These are phyloP conservation scores for Cyphomyrus plagiostoma DNA, from an alignment of 2,113 vertebrate genomes.

Conservation along the genomic window DNA sequence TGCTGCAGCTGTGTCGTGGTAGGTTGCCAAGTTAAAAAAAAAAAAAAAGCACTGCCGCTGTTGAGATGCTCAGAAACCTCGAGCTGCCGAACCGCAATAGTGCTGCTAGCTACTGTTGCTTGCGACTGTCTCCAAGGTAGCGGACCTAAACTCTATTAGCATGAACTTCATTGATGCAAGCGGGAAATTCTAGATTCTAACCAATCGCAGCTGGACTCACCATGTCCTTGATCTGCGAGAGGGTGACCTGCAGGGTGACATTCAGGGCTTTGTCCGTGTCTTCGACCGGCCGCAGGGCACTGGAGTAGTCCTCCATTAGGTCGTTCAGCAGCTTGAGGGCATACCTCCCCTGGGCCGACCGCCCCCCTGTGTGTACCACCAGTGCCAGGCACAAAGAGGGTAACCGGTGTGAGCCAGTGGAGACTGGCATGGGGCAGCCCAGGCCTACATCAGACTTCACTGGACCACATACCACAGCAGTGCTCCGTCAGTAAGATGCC, in stretches of 20 bases:
- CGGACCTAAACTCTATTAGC: neutral
- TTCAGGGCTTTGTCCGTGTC: constrained; percentile 90
- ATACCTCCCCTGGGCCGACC: constrained; percentile 84
- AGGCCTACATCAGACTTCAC: neutral
- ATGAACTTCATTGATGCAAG: neutral
- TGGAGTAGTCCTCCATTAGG: constrained; percentile 86
- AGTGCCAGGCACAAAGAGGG: neutral
- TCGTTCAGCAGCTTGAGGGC: constrained; percentile 83
- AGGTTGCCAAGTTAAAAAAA: neutral
- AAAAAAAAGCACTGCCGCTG: neutral
- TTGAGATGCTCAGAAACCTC: neutral
- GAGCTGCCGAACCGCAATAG: neutral
- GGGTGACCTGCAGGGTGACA: constrained; percentile 89
- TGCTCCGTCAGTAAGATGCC: neutral
- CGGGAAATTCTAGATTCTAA: neutral
- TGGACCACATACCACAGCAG: neutral
- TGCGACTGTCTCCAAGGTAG: neutral
- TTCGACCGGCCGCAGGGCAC: constrained; percentile 83
- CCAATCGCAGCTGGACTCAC: constrained; percentile 29
- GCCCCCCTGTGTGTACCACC: constrained; percentile 58
- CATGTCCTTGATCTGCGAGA: constrained; percentile 88
- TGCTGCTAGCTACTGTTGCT: neutral
- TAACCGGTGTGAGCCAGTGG: neutral
- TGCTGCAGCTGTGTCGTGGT: neutral
- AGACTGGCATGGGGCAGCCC: neutral